Conservation (phyloP, 1,140 invertebrate genomes). For the Trigoniulus corallinus region DNA sequence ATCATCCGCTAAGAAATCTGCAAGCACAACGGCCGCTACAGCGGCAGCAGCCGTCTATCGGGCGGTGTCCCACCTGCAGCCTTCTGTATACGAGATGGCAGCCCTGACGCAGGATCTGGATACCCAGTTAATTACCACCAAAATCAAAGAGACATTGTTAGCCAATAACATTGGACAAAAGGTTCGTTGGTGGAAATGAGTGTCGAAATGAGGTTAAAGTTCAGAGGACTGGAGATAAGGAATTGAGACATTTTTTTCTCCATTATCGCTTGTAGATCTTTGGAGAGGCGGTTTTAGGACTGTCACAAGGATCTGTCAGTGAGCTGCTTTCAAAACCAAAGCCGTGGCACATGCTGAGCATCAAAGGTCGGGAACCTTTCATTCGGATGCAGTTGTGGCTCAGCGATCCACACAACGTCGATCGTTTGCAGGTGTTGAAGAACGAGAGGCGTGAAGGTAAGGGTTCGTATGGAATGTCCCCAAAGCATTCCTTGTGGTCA, state of each 20-base stretch:
- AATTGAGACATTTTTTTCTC: neutral
- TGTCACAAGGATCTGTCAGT: conserved; percentile 93
- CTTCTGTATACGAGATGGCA: conserved; percentile 79
- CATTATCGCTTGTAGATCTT: conserved; percentile 59
- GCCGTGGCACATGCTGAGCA: conserved; percentile 97
- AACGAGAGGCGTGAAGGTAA: conserved; percentile 60
- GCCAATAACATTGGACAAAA: conserved; percentile 98
- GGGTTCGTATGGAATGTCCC: neutral
- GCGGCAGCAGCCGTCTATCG: conserved; percentile 12
- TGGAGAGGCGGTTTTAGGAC: conserved; percentile 84
- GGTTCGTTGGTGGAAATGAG: conserved; percentile 25
- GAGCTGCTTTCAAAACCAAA: conserved; percentile 95
- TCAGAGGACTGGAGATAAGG: no score
- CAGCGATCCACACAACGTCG: conserved; percentile 82
- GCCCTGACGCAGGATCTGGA: conserved; percentile 90
- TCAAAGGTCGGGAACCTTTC: conserved; percentile 94
- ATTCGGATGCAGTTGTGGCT: conserved; percentile 97
- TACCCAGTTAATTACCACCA: conserved; percentile 88
- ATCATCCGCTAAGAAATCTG: conserved; percentile 12
- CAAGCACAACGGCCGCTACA: conserved; percentile 20
- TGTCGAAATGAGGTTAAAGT: no score
- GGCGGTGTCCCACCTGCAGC: conserved; percentile 36
- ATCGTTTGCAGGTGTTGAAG: conserved; percentile 63
- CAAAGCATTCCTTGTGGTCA: neutral
- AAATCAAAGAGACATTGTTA: conserved; percentile 88